phyloP scores from a whole-genome alignment of 2,888 invertebrate species.

The Lucinisca nassula region DNA sequence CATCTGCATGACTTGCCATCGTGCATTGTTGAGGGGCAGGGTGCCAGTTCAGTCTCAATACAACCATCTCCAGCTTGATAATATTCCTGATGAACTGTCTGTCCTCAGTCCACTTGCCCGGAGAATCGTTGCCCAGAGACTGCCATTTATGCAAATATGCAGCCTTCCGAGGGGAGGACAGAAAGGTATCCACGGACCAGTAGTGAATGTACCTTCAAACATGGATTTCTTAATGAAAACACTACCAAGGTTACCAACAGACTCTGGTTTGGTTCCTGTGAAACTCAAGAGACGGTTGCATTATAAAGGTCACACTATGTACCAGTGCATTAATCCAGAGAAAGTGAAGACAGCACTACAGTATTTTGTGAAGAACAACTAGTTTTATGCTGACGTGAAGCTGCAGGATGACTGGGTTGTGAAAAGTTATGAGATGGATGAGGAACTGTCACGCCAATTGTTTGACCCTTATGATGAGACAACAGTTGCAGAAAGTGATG shows the following conservation, averaged over 20 bases:
- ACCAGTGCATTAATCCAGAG: too few relatives aligned
- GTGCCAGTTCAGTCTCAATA: background rate
- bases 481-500: too few relatives aligned
- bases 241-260: constrained; percentile 39
- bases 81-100: background rate
- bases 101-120: background rate
- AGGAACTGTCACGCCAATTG: too few relatives aligned
- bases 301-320: too few relatives aligned
- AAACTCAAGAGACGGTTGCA: too few relatives aligned
- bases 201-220: constrained; percentile 69
- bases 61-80: background rate
- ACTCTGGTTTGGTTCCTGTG: background rate
- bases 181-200: constrained; percentile 66
- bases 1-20: background rate
- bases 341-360: too few relatives aligned
- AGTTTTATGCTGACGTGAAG: too few relatives aligned
- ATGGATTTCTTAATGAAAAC: constrained; percentile 28
- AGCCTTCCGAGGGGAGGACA: constrained; percentile 64
- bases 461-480: too few relatives aligned
- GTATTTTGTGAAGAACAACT: too few relatives aligned
- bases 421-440: too few relatives aligned
- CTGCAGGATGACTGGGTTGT: too few relatives aligned
- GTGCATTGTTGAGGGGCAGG: background rate
- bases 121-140: background rate
- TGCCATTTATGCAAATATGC: constrained; percentile 70